Evolutionary conservation across 2,888 invertebrate species (phyloP), one percentile per base, ranked within the genome.

Genomic region (Drosophila differens): DNA sequence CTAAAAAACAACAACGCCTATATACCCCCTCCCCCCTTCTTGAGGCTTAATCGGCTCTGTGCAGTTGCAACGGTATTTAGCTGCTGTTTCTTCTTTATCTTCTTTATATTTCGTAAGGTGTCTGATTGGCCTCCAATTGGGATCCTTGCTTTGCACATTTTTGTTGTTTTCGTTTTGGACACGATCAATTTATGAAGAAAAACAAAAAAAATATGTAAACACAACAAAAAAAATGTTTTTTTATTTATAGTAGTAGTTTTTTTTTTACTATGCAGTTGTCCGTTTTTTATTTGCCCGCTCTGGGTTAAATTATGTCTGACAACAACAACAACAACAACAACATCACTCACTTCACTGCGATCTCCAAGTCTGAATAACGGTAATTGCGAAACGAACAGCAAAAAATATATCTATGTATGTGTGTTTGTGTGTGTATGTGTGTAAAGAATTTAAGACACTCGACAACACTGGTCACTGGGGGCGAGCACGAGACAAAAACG

Each of bases 291-390:
- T 76, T 58, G 53, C 25, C 30, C 70, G 49, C 62, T 70, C 47
- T 70, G 70, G 63, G 44, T 55, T 70, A 28, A 60, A 44, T 76
- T 77, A 47, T 54, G 77, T 76, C 62, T 62, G 61, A 58, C 61
- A 67, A 37, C 28, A 28, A 28, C 61, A 67, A 37, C 61, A 67
- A 37, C 33, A 74, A 59, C 44, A 68, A 68, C 51, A 80, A 77
- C 51, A 80, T 74, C 90, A 88, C 85, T 85, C 85, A 90, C 89
- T 90, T 88, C 85, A 90, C 90, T 85, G 73, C 57, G 67, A 72
- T 70, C 61, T 62, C 53, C 64, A 44, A 37, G 57, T 80, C 70
- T 78, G 61, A 62, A 69, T 86, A 85, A 89, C 89, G 89, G 85
- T 79, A 81, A 81, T 75, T 76, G 81, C 74, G 61, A 74, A 85